A percentile compares a stretch with the other conserved stretches of the same genome.
These are phyloP conservation scores for Meteorus cinctellus DNA, from an alignment of 2,888 invertebrate species.

Conservation along the genomic window DNA sequence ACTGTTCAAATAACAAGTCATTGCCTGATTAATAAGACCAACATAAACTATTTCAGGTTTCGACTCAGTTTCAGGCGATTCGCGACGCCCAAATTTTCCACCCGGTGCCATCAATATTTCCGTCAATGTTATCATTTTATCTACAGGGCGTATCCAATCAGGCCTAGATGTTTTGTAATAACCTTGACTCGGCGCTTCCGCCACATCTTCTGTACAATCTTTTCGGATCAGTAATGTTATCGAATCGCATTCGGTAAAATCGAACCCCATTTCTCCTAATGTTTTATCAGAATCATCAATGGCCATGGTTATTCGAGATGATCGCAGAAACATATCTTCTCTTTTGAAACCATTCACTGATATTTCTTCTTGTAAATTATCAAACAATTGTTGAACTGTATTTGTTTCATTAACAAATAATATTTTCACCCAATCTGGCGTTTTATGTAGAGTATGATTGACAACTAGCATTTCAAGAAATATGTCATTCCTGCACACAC, in stretches of 20 bases:
- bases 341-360: not conserved
- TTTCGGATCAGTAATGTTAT: not conserved
- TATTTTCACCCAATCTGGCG: not conserved
- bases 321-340: not conserved
- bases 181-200: not conserved
- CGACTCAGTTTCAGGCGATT: constrained; percentile 14
- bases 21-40: constrained; percentile 90
- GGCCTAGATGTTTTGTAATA: not conserved
- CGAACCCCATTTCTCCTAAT: constrained; percentile 8
- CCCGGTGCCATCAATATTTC: not conserved
- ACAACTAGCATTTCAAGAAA: not conserved
- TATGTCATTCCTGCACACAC: not conserved
- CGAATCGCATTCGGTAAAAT: not conserved
- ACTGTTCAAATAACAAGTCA: constrained; percentile 95
- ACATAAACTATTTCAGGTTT: constrained; percentile 75
- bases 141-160: not conserved
- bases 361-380: not conserved
- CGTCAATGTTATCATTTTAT: not conserved
- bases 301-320: not conserved
- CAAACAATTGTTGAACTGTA: not conserved
- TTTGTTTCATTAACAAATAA: constrained; percentile 9
- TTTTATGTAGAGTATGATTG: not conserved
- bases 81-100: not conserved
- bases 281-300: not conserved
- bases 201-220: not conserved